These are phyloP conservation scores for Himalopsyche anomala DNA, from an alignment of 2,888 invertebrate genomes.

Conservation along the genomic window DNA sequence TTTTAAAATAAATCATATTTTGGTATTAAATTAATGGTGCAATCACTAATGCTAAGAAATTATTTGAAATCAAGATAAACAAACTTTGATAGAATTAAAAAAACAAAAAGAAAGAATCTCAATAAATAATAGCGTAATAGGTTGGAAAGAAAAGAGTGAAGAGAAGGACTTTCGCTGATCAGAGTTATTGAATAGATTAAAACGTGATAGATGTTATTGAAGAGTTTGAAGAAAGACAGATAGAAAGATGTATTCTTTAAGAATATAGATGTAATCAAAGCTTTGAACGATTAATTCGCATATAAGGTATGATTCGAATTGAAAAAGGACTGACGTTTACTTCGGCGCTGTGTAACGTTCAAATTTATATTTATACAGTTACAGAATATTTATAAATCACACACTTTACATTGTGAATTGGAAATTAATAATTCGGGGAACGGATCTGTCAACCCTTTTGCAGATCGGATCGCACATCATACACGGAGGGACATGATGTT, in stretches of 20 bases:
- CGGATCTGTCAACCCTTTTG: slow-evolving; percentile 1
- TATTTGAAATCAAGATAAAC: not conserved
- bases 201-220: not conserved
- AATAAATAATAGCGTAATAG: not conserved
- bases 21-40: slow-evolving; percentile 2
- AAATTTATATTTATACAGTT: too few relatives aligned
- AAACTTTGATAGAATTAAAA: not conserved
- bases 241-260: not conserved
- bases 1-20: not conserved
- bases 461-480: slow-evolving; percentile 13
- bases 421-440: too few relatives aligned
- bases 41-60: slow-evolving; percentile 18
- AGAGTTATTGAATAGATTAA: slow-evolving; percentile 29
- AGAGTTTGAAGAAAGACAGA: not conserved
- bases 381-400: too few relatives aligned
- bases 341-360: not conserved
- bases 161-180: slow-evolving; percentile 1
- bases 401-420: too few relatives aligned
- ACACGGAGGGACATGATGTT: not conserved
- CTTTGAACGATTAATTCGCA: not conserved
- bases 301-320: slow-evolving; percentile 4
- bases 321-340: not conserved
- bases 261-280: not conserved
- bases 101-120: not conserved
- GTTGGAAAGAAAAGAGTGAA: not conserved